These are phyloP conservation scores for Xenus cinereus DNA, from an alignment of 2,113 vertebrate genomes.

Conservation along the genomic window DNA sequence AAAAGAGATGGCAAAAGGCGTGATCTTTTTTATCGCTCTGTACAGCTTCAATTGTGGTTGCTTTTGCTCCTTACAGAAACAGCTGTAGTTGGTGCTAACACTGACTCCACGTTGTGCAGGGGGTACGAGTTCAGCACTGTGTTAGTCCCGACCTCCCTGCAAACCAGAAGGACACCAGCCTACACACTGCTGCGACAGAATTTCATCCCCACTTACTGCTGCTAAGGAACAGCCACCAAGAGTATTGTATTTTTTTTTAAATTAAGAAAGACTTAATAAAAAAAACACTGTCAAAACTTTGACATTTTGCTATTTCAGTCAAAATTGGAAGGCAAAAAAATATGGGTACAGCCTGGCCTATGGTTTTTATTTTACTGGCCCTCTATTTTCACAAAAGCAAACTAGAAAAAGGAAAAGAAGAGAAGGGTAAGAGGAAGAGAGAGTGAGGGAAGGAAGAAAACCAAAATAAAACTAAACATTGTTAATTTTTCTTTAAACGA, in stretches of 20 bases:
- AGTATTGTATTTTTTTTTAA: neutral
- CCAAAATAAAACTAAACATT: neutral
- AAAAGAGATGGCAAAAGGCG: neutral
- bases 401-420: neutral
- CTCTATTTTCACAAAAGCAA: neutral
- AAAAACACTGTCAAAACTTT: neutral
- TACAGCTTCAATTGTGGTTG: neutral
- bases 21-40: neutral
- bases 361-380: neutral
- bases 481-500: neutral
- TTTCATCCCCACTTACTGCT: neutral
- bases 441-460: neutral
- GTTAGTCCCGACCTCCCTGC: neutral
- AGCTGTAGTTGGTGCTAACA: accelerated
- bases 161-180: neutral
- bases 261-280: neutral
- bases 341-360: neutral
- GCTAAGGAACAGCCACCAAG: neutral
- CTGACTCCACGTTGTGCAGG: neutral
- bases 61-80: neutral
- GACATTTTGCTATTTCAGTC: neutral
- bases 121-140: neutral
- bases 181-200: accelerated
- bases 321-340: neutral
- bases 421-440: neutral